Evolutionary conservation across 2,888 invertebrate species (phyloP), one percentile per base, ranked within the genome.

Genomic region (Phaonia tiefii): DNA sequence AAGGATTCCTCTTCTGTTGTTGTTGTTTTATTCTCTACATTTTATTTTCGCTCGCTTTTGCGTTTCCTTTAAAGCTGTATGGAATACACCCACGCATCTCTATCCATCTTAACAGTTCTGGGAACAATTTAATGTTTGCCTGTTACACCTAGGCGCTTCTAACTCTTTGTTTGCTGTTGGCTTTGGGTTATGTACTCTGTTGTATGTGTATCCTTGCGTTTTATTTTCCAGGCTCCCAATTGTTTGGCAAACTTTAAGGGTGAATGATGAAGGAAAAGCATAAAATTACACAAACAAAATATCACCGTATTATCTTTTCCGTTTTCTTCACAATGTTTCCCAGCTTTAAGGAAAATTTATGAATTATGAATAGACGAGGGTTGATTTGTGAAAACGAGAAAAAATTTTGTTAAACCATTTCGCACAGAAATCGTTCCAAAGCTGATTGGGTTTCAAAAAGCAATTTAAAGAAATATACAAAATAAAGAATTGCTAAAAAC

Each of bases 111-210:
- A 15, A 10, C 5, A 15, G 69, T 31, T 22, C 8, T 46, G 46
- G 25, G 49, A 66, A n/a, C n/a, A n/a, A 54, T 63, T 69, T 69
- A 56, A 73, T 54, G 37, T 73, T 65, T 63, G 58, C 46, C 73
- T 26, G 11, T 2, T 10, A 25, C 11, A 25, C 11, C 1, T 1
- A 22, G 22, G 10, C 15, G 31, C 20, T 20, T 8, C n/a, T 69
- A 37, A 54, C 31, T 51, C 17, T 26, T 51, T 51, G 49, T 20
- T 51, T 66, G 7, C 54, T 22, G 31, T 31, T 31, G 8, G 25
- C 31, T 46, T n/a, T 42, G 17, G 15, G 15, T 69, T 54, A 31
- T 31, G 4, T 8, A 11, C 37, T 67, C 37, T 31, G n/a, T n/a
- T n/a, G n/a, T n/a, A 51, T 37, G 37, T 37, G n/a, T n/a, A 20